These are phyloP conservation scores for Chrosomus eos DNA, from an alignment of 2,797 vertebrate genomes.

Conservation along the genomic window DNA sequence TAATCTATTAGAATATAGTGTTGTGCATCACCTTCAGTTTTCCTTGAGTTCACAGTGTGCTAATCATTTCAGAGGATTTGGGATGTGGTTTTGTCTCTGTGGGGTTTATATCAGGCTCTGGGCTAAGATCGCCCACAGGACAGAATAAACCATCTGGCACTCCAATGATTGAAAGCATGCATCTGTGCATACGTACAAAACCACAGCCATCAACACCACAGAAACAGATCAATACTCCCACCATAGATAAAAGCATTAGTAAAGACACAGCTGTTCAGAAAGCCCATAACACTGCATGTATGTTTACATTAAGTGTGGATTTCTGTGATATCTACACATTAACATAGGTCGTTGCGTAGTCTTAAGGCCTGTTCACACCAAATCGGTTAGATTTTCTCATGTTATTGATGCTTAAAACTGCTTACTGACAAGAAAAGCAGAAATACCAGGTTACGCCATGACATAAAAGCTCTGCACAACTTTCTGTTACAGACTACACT, in stretches of 20 bases:
- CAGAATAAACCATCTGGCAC: conserved; percentile 40
- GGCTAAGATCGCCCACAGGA: conserved; percentile 18
- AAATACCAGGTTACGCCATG: background rate
- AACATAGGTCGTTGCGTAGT: too few relatives aligned
- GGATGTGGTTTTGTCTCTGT: conserved; percentile 3
- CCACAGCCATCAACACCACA: conserved; percentile 3
- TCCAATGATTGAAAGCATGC: conserved; percentile 26
- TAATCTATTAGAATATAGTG: conserved; percentile 59
- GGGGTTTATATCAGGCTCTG: conserved; percentile 30
- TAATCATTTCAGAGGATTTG: conserved; percentile 34
- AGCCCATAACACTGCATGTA: background rate
- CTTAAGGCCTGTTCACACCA: background rate
- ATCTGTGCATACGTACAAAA: conserved; percentile 29
- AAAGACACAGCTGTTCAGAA: conserved; percentile 16
- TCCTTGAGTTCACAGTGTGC: conserved; percentile 45
- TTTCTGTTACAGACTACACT: background rate
- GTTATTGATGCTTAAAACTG: background rate
- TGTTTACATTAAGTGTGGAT: background rate
- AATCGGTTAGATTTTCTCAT: too few relatives aligned
- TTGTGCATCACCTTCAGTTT: conserved; percentile 49
- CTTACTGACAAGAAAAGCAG: background rate
- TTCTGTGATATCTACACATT: background rate
- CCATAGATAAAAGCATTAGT: conserved; percentile 18
- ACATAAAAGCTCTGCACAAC: background rate
- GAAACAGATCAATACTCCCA: conserved; percentile 46